Base-by-base conservation (phyloP, 2,888 invertebrate species). In the Caenorhabditis sp. region DNA sequence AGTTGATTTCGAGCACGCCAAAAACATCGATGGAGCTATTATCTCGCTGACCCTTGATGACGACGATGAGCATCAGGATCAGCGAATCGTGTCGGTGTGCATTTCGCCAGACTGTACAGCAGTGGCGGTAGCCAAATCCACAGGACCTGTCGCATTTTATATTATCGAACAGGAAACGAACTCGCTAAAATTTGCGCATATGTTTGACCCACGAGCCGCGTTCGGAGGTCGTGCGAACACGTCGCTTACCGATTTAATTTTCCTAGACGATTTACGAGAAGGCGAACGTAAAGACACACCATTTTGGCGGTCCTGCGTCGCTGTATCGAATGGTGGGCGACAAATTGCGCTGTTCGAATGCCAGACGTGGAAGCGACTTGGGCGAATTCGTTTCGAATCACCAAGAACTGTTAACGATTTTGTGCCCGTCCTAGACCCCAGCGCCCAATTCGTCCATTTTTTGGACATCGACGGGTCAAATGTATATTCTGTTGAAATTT, bases 311-410 rank as follows among this genome's bases (percentile, higher is more conserved):
- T 70, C 54, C 26, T 80, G 72, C 73, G 72, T 75, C 95, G 96
- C 90, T 92, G 94, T 87, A 95, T 97, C 78, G 10, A 71, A 82
- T 36, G 74, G 73, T 23, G 85, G 85, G 7, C 67, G 83, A 14
- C 76, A 78, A 14, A 17, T 85, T 52, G 77, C 77, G 31, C 63
- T 86, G n/a, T 85, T 78, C 64, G 85, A 86, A 52, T 86, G 85
- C 57, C 81, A 95, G 87, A 91, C 93, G 0, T 97, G 97, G 97
- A 91, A 91, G 59, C 96, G 96, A 87, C 90, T 96, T n/a, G 97
- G 82, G 36, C 63, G 70, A 36, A 64, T 85, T 57, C 72, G 83
- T 1, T 90, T 96, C 63, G 97, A 97, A 89, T 91, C 93, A 54
- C 93, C 93, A 8, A 61, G 67, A n/a, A 66, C 65, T 27, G 67